These are phyloP conservation scores for Saccopteryx bilineata DNA, from an alignment of 2,113 vertebrate species.

Conservation along the genomic window DNA sequence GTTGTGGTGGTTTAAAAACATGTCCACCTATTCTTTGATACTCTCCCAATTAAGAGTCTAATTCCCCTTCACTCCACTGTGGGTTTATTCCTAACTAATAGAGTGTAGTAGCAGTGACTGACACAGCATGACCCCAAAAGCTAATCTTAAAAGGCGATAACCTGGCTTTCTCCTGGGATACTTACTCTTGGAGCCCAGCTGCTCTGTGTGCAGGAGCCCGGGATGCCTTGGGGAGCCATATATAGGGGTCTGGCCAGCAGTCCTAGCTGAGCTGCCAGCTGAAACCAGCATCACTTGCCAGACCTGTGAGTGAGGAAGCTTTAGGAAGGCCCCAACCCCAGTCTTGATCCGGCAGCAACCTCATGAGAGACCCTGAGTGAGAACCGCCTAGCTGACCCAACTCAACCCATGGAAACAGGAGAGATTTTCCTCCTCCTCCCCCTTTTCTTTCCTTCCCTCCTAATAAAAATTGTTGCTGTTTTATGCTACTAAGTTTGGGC, in stretches of 20 bases:
- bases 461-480: not conserved
- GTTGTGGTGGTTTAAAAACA: not conserved
- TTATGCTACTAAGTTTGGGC: not conserved
- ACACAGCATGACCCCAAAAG: not conserved
- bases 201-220: not conserved
- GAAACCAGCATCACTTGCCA: not conserved
- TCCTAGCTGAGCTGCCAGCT: not conserved
- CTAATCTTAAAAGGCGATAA: not conserved
- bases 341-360: not conserved
- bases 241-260: not conserved
- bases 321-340: not conserved
- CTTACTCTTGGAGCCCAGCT: not conserved
- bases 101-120: not conserved
- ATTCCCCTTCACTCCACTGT: not conserved
- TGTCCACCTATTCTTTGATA: not conserved
- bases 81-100: not conserved
- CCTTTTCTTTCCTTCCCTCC: not conserved
- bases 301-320: not conserved
- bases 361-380: not conserved
- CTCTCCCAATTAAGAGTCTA: not conserved
- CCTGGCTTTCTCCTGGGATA: not conserved
- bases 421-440: not conserved
- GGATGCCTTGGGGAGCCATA: not conserved
- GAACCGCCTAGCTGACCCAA: fast-evolving
- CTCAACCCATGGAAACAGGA: not conserved